phyloP scores from a whole-genome alignment of 2,888 invertebrate species.

The Drosophila formosana region DNA sequence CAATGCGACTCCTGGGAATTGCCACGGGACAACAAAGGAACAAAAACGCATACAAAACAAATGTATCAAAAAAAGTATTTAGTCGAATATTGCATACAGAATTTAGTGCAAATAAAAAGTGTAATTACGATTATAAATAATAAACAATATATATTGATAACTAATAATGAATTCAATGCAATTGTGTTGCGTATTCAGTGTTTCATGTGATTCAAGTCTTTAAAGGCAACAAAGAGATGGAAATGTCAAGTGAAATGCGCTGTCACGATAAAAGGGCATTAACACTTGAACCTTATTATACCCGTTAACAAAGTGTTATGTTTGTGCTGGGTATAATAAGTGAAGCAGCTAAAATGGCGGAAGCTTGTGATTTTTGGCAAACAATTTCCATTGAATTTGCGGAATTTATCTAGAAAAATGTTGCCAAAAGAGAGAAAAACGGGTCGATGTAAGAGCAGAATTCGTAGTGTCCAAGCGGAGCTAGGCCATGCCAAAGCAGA shows the following conservation, averaged over 20 bases:
- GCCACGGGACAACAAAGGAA: constrained; percentile 2
- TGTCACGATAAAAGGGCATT: not conserved
- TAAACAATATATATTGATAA: not conserved
- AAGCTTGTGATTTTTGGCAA: constrained; percentile 71
- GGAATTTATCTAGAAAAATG: constrained; percentile 73
- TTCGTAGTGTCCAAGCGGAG: constrained; percentile 24
- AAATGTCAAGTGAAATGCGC: no score
- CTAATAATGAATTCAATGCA: constrained; percentile 11
- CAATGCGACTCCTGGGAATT: constrained; percentile 16
- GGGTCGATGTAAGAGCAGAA: constrained; percentile 18
- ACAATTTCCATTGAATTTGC: constrained; percentile 72
- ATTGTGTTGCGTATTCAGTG: constrained; percentile 1
- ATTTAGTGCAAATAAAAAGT: not conserved
- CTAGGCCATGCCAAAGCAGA: constrained; percentile 61
- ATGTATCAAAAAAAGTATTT: not conserved
- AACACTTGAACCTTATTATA: constrained; percentile 4
- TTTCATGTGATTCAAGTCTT: constrained; percentile 2
- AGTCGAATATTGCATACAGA: not conserved
- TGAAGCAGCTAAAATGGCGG: constrained; percentile 42
- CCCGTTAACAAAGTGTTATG: constrained; percentile 6
- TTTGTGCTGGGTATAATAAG: constrained; percentile 34
- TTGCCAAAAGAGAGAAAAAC: constrained; percentile 63
- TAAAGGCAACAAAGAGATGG: not conserved
- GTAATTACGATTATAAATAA: not conserved
- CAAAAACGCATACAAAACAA: not conserved